Evolutionary conservation across 2,113 vertebrate species (phyloP), one percentile per base, ranked within the genome.

Genomic region (Cervus canadensis): DNA sequence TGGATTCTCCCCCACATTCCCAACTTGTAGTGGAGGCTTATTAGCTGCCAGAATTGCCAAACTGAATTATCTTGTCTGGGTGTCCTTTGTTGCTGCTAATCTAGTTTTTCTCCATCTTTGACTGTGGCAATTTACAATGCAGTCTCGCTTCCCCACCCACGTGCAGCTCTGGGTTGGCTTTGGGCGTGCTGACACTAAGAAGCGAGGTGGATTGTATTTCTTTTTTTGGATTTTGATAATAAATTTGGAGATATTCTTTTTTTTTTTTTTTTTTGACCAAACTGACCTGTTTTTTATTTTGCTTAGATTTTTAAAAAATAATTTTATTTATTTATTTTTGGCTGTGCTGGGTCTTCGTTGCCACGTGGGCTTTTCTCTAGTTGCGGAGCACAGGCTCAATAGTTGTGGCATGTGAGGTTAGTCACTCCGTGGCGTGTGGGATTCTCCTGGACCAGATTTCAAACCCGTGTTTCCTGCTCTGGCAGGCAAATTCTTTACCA

Each of bases 1-100:
- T 21, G 48, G 23, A 23, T 50, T 40, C 45, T 78, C 48, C 21
- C 60, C 4, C 50, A 59, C 45, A 10, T 45, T 62, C 81, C 82
- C 71, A n/a, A 50, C 12, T n/a, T n/a, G 33, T 48, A 86, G 83
- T 5, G 21, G 88, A 95, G 36, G 59, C 57, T 89, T 56, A 76
- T 82, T 91, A 85, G 85, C 86, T 56, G 88, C 56, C 30, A 25
- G 67, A 86, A 93, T 36, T 25, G 86, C 89, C 67, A 91, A 78
- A 88, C 56, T 60, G 57, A 96, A 84, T 93, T 50, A 71, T 71
- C 48, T 54, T 4, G 2, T 48, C 12, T 17, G 57, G 52, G 19
- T 67, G 23, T 36, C 67, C 30, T 94, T 95, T 60, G 92, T 85
- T 92, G 81, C 23, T 43, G 43, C 15, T 40, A 76, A 71, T 86